These are phyloP conservation scores for Heliconius cydno DNA, from an alignment of 2,888 invertebrate species.

Conservation along the genomic window DNA sequence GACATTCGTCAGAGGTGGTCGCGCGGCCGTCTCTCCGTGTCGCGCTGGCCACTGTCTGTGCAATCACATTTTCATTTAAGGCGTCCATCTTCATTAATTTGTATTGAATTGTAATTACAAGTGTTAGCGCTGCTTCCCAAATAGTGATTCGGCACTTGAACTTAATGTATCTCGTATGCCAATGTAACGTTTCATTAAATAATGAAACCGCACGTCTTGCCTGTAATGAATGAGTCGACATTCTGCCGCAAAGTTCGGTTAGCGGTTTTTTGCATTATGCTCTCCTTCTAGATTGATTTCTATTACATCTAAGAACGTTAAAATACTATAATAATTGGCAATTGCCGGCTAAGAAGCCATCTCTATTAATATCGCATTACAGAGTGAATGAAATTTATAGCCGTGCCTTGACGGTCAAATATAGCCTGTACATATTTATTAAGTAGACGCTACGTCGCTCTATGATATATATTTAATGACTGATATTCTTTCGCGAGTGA, in stretches of 20 bases:
- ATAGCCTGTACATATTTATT: constrained; percentile 37
- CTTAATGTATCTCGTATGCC: constrained; percentile 58
- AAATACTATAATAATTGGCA: constrained; percentile 68
- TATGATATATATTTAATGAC: constrained; percentile 42
- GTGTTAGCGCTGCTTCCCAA: constrained; percentile 40
- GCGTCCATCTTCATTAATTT: constrained; percentile 44
- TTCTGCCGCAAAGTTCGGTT: constrained; percentile 70
- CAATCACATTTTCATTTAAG: constrained; percentile 36
- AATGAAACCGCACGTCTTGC: constrained; percentile 69
- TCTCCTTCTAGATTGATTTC: constrained; percentile 75
- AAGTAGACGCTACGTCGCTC: constrained; percentile 35
- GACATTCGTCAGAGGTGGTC: constrained; percentile 78
- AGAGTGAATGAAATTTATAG: constrained; percentile 44
- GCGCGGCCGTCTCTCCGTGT: constrained; percentile 48
- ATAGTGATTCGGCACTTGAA: constrained; percentile 46
- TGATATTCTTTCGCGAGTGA: constrained; percentile 38
- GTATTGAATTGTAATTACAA: constrained; percentile 47
- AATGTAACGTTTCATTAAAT: constrained; percentile 73
- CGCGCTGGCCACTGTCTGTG: constrained; percentile 20
- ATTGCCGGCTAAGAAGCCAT: constrained; percentile 53
- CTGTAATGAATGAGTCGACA: constrained; percentile 70
- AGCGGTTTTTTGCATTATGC: constrained; percentile 73
- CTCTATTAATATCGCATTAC: constrained; percentile 46
- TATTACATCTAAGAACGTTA: constrained; percentile 71
- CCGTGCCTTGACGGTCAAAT: constrained; percentile 25